These are phyloP conservation scores for Hyaena hyaena DNA, from an alignment of 2,113 vertebrate genomes.

Conservation along the genomic window DNA sequence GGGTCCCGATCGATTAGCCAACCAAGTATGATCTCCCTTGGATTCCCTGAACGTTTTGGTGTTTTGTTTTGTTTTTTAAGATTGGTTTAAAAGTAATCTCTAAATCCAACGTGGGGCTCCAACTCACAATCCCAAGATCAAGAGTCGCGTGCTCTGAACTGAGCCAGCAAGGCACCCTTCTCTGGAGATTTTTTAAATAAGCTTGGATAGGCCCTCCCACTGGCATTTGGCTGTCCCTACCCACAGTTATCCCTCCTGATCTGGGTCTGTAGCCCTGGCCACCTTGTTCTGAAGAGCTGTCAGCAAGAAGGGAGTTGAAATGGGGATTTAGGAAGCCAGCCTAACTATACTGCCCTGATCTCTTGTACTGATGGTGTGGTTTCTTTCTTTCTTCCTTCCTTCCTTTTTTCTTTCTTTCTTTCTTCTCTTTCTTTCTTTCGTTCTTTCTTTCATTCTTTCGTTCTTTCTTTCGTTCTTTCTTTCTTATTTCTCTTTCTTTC, in stretches of 20 bases:
- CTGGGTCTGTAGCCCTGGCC: background rate
- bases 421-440: background rate
- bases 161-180: background rate
- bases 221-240: background rate
- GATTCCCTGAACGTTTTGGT: background rate
- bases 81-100: background rate
- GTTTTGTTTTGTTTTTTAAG: background rate
- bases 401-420: no score
- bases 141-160: background rate
- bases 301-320: background rate
- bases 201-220: background rate
- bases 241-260: background rate
- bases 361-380: background rate
- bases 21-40: background rate
- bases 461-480: background rate
- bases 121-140: background rate
- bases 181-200: background rate
- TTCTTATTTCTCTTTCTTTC: no score
- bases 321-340: background rate
- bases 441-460: no score
- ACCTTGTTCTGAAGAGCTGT: background rate
- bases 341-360: background rate
- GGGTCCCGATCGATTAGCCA: background rate
- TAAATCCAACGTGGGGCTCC: background rate
- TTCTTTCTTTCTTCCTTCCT: background rate